Evolutionary conservation across 1,140 invertebrate genomes (phyloP).

Genomic region (Thaumatotibia leucotreta): DNA sequence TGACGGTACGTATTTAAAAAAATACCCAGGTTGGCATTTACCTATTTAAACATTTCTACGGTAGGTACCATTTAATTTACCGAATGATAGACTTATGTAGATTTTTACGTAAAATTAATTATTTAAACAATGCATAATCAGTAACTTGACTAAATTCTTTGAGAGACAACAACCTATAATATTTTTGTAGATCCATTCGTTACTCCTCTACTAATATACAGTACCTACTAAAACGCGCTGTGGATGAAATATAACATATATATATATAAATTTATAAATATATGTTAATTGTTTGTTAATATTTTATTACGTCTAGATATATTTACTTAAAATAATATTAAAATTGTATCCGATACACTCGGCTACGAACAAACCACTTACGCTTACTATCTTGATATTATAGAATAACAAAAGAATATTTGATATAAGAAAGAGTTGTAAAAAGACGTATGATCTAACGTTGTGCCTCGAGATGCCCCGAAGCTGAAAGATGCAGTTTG

Average conservation of each 20-base stretch:
- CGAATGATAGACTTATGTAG: too few relatives aligned
- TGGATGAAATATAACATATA: constrained; percentile 6
- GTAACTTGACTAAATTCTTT: too few relatives aligned
- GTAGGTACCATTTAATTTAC: too few relatives aligned
- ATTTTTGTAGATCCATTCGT: not conserved
- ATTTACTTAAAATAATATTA: constrained; percentile 39
- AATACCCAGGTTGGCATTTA: too few relatives aligned
- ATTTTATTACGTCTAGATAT: constrained; percentile 23
- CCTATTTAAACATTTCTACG: too few relatives aligned
- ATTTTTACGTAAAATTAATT: too few relatives aligned
- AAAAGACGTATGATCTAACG: constrained; percentile 46
- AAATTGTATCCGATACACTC: constrained; percentile 41
- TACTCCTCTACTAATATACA: not conserved
- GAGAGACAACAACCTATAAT: too few relatives aligned
- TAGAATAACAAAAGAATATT: constrained; percentile 48
- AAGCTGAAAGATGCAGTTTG: constrained; percentile 20
- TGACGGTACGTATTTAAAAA: too few relatives aligned
- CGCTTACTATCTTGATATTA: constrained; percentile 71
- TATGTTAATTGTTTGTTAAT: not conserved
- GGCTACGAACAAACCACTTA: constrained; percentile 55
- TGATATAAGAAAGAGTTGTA: constrained; percentile 52
- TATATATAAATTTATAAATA: too few relatives aligned
- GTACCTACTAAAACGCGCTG: not conserved
- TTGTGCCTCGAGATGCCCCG: constrained; percentile 54
- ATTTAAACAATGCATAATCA: too few relatives aligned